Conservation (phyloP, 2,797 vertebrate species). For the Malurus leucopterus region DNA sequence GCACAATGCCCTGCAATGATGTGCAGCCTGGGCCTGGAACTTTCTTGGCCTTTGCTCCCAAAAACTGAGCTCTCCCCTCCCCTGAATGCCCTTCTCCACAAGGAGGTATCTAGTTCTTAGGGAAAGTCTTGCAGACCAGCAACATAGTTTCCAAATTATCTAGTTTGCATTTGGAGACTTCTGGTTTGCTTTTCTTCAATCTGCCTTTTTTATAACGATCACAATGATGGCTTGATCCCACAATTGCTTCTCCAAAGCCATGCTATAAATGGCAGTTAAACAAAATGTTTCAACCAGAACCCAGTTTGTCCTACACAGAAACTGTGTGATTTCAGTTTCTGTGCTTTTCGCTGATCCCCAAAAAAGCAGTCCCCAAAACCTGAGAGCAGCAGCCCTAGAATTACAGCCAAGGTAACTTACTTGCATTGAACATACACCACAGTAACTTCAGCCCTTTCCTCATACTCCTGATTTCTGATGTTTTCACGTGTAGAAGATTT, state of each 20-base stretch:
- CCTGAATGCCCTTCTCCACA: rapidly evolving
- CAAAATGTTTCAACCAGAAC: not conserved
- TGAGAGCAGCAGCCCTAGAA: not conserved
- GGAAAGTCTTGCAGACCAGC: not conserved
- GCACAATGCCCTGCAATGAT: rapidly evolving
- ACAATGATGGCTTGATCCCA: not conserved
- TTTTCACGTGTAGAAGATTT: not conserved
- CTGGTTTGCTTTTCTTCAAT: not conserved
- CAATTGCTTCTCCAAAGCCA: not conserved
- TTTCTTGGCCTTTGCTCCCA: not conserved
- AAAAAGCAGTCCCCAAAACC: not conserved
- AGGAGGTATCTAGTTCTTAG: not conserved
- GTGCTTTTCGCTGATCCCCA: not conserved
- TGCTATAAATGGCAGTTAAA: not conserved
- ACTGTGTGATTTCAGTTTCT: not conserved
- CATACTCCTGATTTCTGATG: not conserved
- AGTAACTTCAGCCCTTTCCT: not conserved
- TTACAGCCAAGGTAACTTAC: not conserved
- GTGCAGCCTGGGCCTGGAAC: not conserved
- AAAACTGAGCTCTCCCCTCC: not conserved
- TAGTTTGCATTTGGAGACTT: not conserved
- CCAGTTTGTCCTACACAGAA: not conserved
- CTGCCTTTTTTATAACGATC: not conserved
- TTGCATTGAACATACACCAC: rapidly evolving
- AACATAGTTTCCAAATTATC: not conserved